Evolutionary conservation across 1,140 invertebrate species (phyloP).

Genomic region (Drosophila tani): DNA sequence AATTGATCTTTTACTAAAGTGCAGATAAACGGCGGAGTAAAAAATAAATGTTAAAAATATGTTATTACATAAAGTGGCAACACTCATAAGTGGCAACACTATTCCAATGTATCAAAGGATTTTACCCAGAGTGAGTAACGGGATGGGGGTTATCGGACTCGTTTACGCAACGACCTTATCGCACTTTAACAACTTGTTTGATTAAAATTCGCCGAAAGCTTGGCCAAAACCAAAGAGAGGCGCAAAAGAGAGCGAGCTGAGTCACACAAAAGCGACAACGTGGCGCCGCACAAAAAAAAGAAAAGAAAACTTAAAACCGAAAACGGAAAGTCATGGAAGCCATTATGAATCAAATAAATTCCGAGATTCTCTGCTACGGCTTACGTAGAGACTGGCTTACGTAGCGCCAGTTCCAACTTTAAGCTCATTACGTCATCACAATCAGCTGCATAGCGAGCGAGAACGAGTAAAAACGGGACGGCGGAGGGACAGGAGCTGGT

Average conservation of each 20-base stretch:
- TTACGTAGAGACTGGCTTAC: constrained; percentile 20
- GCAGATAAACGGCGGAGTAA: background rate
- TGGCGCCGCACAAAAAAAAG: constrained; percentile 38
- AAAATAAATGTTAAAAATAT: background rate
- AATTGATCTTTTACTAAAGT: too few relatives aligned
- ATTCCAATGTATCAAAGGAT: constrained; percentile 3
- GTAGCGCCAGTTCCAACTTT: constrained; percentile 21
- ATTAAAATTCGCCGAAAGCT: constrained; percentile 33
- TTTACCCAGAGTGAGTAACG: constrained; percentile 2
- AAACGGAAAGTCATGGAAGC: constrained; percentile 1
- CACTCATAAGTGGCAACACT: background rate
- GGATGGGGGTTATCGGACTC: background rate
- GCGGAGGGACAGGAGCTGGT: background rate
- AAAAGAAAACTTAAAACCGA: background rate
- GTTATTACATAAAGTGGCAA: background rate
- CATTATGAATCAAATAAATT: constrained; percentile 16
- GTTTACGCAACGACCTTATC: constrained; percentile 52
- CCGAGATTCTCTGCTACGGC: background rate
- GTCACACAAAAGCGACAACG: constrained; percentile 40
- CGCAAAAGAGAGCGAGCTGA: constrained; percentile 33
- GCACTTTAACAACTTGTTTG: constrained; percentile 56
- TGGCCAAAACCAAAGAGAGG: constrained; percentile 28
- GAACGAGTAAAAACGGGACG: background rate
- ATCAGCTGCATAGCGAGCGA: constrained; percentile 17
- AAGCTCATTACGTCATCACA: constrained; percentile 48